phyloP scores from a whole-genome alignment of 2,113 vertebrate species.

The Addax nasomaculatus region DNA sequence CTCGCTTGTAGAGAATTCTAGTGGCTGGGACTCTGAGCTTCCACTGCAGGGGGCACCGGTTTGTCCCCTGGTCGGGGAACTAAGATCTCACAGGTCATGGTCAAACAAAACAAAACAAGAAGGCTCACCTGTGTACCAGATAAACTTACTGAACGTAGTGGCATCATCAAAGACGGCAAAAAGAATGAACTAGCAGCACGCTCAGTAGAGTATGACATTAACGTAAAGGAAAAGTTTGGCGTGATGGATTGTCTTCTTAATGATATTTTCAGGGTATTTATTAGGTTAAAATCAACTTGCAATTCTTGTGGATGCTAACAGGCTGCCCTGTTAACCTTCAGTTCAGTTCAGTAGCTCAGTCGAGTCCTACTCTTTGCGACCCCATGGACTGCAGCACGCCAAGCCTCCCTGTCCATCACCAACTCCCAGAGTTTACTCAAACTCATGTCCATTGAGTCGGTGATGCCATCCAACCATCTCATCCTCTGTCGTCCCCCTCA shows the following conservation, averaged over 20 bases:
- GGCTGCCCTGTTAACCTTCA: neutral
- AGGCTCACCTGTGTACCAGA: neutral
- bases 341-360: neutral
- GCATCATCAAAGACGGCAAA: neutral
- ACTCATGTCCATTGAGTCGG: neutral
- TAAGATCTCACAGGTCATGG: neutral
- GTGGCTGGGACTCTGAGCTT: neutral
- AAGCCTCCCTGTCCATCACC: neutral
- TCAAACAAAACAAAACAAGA: neutral
- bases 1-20: neutral
- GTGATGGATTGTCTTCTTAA: constrained; percentile 33
- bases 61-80: neutral
- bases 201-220: constrained; percentile 16
- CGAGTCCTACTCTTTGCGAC: rapidly evolving
- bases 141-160: neutral
- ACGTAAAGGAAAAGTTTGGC: constrained; percentile 38
- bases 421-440: neutral
- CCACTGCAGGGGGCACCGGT: neutral
- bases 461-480: neutral
- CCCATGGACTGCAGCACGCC: neutral
- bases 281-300: constrained; percentile 56
- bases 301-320: constrained; percentile 5
- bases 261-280: constrained; percentile 37
- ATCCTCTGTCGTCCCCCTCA: neutral
- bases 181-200: neutral